Evolutionary conservation across 2,113 vertebrate species (phyloP).

Genomic region (Pyxicephalus adspersus): DNA sequence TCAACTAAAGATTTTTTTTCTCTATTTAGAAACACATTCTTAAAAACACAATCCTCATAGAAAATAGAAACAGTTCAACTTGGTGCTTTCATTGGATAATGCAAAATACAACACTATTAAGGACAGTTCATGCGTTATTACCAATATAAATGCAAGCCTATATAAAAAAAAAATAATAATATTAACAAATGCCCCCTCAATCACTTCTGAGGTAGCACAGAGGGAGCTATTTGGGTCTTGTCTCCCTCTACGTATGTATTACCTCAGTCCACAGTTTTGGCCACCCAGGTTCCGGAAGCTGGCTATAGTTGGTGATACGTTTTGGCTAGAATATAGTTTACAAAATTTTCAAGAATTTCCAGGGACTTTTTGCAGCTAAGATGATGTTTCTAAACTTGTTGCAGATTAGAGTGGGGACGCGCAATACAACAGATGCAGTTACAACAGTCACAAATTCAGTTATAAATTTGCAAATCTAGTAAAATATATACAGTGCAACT

Average conservation of each 20-base stretch:
- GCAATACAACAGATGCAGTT: too few species aligned
- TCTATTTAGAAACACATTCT: neutral
- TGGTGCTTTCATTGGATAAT: conserved; percentile 76
- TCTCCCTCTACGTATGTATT: neutral
- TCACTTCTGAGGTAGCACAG: conserved; percentile 75
- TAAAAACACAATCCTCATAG: conserved; percentile 42
- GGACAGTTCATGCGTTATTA: conserved; percentile 75
- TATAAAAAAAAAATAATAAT: conserved; percentile 58
- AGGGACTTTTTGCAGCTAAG: too few species aligned
- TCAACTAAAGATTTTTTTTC: neutral
- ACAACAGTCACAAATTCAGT: too few species aligned
- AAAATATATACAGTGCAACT: too few species aligned
- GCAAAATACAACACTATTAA: conserved; percentile 73
- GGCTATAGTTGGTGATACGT: neutral
- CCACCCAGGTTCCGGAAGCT: neutral
- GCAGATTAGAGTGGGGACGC: too few species aligned
- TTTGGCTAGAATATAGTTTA: too few species aligned
- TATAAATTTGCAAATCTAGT: too few species aligned
- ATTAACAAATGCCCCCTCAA: conserved; percentile 74
- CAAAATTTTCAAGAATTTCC: too few species aligned
- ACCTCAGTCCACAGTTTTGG: neutral
- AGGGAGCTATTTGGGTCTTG: conserved; percentile 60
- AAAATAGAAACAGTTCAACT: conserved; percentile 62
- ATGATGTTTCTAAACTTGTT: too few species aligned
- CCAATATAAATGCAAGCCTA: conserved; percentile 70